These are phyloP conservation scores for Eueides isabella DNA, from an alignment of 1,140 invertebrate genomes.

Conservation along the genomic window DNA sequence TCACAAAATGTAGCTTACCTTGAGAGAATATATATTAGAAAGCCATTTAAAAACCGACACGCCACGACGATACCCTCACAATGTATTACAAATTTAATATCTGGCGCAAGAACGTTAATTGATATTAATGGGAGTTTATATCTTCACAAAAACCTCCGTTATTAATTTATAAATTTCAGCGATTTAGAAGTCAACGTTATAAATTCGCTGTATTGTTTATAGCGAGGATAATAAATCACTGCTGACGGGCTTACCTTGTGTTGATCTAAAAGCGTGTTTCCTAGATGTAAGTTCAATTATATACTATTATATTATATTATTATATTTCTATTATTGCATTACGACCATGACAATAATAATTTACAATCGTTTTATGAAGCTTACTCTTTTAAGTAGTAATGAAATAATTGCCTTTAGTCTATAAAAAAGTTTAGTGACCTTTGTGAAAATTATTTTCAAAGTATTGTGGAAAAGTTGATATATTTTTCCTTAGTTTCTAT, in stretches of 20 bases:
- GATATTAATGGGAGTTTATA: constrained; percentile 5
- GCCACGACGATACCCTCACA: neutral
- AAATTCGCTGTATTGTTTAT: neutral
- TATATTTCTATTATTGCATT: too few species aligned
- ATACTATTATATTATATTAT: neutral
- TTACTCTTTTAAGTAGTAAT: too few species aligned
- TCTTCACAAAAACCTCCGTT: constrained; percentile 6
- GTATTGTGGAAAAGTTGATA: too few species aligned
- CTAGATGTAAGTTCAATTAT: neutral
- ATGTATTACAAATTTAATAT: constrained; percentile 3
- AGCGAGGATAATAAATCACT: neutral
- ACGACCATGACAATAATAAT: too few species aligned
- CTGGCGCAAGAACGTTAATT: neutral
- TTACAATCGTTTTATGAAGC: too few species aligned
- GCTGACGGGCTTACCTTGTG: neutral
- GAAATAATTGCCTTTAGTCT: too few species aligned
- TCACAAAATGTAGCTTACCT: too few species aligned
- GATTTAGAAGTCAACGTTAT: neutral
- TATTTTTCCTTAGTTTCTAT: too few species aligned
- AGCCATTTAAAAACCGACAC: neutral
- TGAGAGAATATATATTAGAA: too few species aligned
- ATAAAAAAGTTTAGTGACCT: too few species aligned
- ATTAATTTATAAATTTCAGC: neutral
- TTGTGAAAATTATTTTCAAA: too few species aligned
- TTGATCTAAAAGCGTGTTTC: neutral